Evolutionary conservation across 2,113 vertebrate genomes (phyloP).

Genomic region (Vulpes ferrilata): DNA sequence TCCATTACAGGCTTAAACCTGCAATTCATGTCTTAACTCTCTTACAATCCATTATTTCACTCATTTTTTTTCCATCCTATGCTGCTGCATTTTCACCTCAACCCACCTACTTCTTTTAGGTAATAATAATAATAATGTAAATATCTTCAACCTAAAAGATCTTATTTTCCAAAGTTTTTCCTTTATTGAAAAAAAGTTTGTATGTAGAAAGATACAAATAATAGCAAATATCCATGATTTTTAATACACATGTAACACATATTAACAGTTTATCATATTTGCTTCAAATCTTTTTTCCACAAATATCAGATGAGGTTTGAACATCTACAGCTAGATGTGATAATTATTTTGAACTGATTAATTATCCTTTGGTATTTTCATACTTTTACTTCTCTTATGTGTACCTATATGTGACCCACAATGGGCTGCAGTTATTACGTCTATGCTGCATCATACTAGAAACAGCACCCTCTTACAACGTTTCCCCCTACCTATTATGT

Average conservation of each 20-base stretch:
- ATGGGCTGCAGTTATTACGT: neutral
- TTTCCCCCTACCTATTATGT: neutral
- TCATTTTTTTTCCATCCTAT: neutral
- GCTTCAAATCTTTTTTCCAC: neutral
- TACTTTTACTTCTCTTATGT: neutral
- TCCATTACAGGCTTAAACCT: neutral
- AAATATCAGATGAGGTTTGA: conserved; percentile 49
- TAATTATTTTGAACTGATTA: conserved; percentile 4
- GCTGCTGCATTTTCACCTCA: neutral
- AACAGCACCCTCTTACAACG: neutral
- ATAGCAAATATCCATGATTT: neutral
- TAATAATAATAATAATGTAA: neutral
- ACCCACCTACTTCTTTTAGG: neutral
- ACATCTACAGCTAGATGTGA: neutral
- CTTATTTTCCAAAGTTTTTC: neutral
- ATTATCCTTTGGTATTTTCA: neutral
- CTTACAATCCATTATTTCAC: neutral
- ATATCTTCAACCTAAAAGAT: neutral
- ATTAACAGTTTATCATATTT: neutral
- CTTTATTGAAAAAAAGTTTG: neutral
- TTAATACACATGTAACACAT: neutral
- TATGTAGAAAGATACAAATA: conserved; percentile 3
- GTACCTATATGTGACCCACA: neutral
- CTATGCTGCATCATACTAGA: neutral
- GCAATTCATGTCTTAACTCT: neutral